Evolutionary conservation across 2,113 vertebrate genomes (phyloP).

Genomic region (Poicephalus meyeri): DNA sequence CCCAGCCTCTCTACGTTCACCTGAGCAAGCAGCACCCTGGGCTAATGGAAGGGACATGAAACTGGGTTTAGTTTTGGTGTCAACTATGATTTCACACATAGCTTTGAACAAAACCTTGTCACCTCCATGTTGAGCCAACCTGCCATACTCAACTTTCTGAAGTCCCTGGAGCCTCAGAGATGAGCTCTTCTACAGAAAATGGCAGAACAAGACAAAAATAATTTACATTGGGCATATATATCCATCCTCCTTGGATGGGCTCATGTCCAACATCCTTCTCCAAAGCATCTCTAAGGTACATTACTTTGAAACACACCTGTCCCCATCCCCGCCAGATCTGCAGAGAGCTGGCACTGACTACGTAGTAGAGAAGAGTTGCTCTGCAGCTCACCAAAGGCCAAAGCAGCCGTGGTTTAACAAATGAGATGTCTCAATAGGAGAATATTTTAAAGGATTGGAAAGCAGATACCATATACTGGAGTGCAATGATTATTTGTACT

Average conservation of each 20-base stretch:
- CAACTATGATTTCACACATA: not conserved
- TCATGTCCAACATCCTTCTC: not conserved
- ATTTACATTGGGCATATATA: fast-evolving
- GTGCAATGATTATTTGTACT: not conserved
- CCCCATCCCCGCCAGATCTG: not conserved
- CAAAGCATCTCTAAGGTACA: not conserved
- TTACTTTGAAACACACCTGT: not conserved
- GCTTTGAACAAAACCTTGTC: not conserved
- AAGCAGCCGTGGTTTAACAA: not conserved
- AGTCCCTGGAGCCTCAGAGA: not conserved
- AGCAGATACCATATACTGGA: not conserved
- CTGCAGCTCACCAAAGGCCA: not conserved
- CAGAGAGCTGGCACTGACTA: not conserved
- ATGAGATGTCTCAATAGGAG: not conserved
- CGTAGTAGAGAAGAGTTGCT: not conserved
- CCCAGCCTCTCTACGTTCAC: not conserved
- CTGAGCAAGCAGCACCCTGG: not conserved
- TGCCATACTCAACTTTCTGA: not conserved
- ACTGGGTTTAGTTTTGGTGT: not conserved
- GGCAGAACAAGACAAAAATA: not conserved
- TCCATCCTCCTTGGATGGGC: not conserved
- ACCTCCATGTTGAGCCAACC: not conserved
- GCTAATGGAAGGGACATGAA: not conserved
- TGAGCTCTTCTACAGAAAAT: not conserved
- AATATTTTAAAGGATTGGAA: not conserved